Evolutionary conservation across 2,113 vertebrate genomes (phyloP), one percentile per base, ranked within the genome.

Genomic region (Burhinus bistriatus): DNA sequence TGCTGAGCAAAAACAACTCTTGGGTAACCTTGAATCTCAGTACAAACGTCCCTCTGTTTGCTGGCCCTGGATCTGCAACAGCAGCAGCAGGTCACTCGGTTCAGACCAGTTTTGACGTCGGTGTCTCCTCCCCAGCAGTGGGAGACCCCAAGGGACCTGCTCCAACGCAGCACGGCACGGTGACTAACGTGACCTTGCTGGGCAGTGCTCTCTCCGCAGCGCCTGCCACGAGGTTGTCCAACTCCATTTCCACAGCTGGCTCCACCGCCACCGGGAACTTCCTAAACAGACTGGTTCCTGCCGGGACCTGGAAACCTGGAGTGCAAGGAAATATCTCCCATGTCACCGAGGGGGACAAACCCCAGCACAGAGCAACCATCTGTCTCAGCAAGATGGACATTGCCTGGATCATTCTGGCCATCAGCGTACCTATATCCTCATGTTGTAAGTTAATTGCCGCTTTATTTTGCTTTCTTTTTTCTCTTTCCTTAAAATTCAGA

Each of bases 301-400:
- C 99, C 0, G 98, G 98, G 71, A 99, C 99, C 78, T 98, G 98
- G 95, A 99, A 98, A 89, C 98, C 99, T 3, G 98, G 96, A 11
- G 97, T 96, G 8, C 95, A 98, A 25, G 97, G 98, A 59, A 99
- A 99, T 94, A 98, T 99, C 90, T 99, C 99, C 72, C 98, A 98
- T 3, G 99, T 98, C 90, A 98, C 99, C 1, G 97, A 98, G 68
- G 97, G 97, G 17, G 98, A 98, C 93, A 96, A 99, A n/a, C 98
- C 99, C 7, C 97, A 98, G 42, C 98, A 99, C 89, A 98, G 98
- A 93, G 96, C 98, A 93, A 98, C 98, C 93, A 99, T 99, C 98
- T 99, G 99, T 93, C 97, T 99, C 92, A 99, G 98, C 98, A 99
- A 98, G 98, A 98, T 99, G 99, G 99, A 99, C 96, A 98, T 99